Evolutionary conservation across 2,888 invertebrate species (phyloP).

Genomic region (Notodonta dromedarius): DNA sequence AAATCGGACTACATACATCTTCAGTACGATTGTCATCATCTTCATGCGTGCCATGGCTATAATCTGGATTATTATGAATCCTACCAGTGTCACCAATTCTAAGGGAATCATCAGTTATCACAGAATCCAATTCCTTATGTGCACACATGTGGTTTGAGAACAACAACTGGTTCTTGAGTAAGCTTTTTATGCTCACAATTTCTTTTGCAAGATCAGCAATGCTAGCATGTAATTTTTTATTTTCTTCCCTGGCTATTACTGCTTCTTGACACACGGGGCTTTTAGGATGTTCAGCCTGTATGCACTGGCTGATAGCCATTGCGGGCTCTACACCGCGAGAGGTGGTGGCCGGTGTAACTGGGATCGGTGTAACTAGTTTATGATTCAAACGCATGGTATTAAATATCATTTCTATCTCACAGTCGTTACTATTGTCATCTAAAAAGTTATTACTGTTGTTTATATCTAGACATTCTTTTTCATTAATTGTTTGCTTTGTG

Average conservation of each 20-base stretch:
- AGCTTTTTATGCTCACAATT: conserved; percentile 40
- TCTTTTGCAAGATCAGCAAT: conserved; percentile 42
- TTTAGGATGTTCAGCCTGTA: conserved; percentile 11
- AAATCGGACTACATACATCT: neutral
- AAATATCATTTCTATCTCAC: conserved; percentile 67
- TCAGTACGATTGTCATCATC: neutral
- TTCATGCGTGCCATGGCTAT: neutral
- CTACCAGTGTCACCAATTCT: neutral
- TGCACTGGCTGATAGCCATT: conserved; percentile 6
- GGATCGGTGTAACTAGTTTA: conserved; percentile 61
- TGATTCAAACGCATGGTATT: conserved; percentile 54
- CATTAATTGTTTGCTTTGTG: conserved; percentile 20
- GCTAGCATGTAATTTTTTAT: conserved; percentile 37
- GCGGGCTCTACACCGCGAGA: conserved; percentile 16
- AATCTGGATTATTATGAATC: neutral
- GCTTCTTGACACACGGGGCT: conserved; percentile 36
- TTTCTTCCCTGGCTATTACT: conserved; percentile 42
- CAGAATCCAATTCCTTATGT: neutral
- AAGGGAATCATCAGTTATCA: neutral
- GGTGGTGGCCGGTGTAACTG: conserved; percentile 52
- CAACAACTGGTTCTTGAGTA: conserved; percentile 27
- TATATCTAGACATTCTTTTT: conserved; percentile 52
- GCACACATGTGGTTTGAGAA: conserved; percentile 5
- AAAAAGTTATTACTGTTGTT: conserved; percentile 51
- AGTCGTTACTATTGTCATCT: conserved; percentile 45